Evolutionary conservation across 2,113 vertebrate genomes (phyloP).

Genomic region (Podarcis cretensis): DNA sequence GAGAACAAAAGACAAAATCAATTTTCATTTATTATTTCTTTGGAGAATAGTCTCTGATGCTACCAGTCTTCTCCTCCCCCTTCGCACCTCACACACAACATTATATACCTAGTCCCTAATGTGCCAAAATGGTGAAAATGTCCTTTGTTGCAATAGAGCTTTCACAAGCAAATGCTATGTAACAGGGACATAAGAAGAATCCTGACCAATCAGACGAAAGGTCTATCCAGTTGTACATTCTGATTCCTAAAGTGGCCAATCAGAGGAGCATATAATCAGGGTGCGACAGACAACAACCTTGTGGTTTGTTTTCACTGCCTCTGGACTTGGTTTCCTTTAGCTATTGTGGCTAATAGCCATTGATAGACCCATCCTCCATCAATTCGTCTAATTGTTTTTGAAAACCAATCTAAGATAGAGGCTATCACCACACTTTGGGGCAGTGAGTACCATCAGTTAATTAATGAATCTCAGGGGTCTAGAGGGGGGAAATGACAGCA

Average conservation of each 20-base stretch:
- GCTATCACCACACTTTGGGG: background rate
- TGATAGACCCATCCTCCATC: background rate
- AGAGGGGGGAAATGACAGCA: background rate
- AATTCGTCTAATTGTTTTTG: background rate
- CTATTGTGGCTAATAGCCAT: background rate
- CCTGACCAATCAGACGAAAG: background rate
- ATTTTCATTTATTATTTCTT: background rate
- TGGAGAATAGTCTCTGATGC: conserved; percentile 10
- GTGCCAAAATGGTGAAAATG: too few relatives aligned
- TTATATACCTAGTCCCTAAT: background rate
- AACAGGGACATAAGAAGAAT: background rate
- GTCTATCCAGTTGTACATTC: background rate
- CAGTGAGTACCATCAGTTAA: background rate
- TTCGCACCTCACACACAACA: background rate
- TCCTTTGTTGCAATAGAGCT: background rate
- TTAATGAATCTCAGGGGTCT: background rate
- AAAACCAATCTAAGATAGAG: background rate
- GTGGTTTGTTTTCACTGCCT: background rate
- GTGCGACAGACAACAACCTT: background rate
- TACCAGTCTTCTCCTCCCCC: background rate
- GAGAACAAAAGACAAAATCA: conserved; percentile 14
- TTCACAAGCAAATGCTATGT: background rate
- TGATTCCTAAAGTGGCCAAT: background rate
- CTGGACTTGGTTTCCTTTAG: background rate
- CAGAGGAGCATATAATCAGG: background rate